Evolutionary conservation across 2,888 invertebrate species (phyloP), one percentile per base, ranked within the genome.

Genomic region (Xylophagus ater): DNA sequence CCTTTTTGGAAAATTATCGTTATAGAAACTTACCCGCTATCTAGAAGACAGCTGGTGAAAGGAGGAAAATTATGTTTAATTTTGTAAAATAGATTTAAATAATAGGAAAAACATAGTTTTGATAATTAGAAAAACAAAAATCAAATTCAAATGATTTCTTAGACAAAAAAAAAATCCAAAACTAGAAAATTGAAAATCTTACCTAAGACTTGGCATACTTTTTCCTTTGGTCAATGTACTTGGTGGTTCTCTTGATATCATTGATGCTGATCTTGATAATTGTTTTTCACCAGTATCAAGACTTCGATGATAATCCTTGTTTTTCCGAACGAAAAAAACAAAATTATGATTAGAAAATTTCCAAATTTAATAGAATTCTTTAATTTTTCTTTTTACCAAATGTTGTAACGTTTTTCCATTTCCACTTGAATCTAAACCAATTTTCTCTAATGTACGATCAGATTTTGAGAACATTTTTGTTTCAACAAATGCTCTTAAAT

Each of bases 121-220:
- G n/a, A n/a, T n/a, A n/a, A n/a, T n/a, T n/a, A n/a, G n/a, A n/a
- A n/a, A n/a, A n/a, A n/a, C n/a, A n/a, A n/a, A n/a, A n/a, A n/a
- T n/a, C n/a, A n/a, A n/a, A n/a, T n/a, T n/a, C n/a, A n/a, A n/a
- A n/a, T n/a, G n/a, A n/a, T n/a, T n/a, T n/a, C n/a, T n/a, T n/a
- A 51, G 45, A 51, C 48, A 49, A 43, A 51, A 47, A 43, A 49
- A 30, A 46, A 40, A 49, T 42, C 45, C 46, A 43, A 40, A 45
- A 41, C 44, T 31, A 47, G 23, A 38, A 39, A 42, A 37, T 20
- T 20, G 23, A 4, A 26, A 34, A 20, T 14, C 70, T 68, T 68
- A 90, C 90, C 89, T 89, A 45, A 93, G 69, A 57, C 90, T 90
- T 3, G 93, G 93, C 90, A 94, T 90, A 70, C 92, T 93, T 68